Base-by-base conservation (phyloP, 2,888 invertebrate species). In the Hirtodrosophila duncani region DNA sequence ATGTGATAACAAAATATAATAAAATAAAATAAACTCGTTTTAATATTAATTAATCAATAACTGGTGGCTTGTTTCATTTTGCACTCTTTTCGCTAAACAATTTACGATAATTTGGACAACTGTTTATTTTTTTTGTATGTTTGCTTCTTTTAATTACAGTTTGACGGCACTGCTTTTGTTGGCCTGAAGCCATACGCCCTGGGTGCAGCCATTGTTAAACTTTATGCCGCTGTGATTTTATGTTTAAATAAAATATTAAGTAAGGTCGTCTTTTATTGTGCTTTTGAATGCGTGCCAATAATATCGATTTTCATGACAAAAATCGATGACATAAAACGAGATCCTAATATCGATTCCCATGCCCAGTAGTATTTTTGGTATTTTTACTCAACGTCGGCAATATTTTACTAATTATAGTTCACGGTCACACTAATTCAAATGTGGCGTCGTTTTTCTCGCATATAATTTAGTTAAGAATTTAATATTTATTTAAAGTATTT, bases 101-200 rank as follows among this genome's bases (percentile, higher is more conserved):
- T n/a, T n/a, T n/a, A n/a, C n/a, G n/a, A n/a, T n/a, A n/a, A n/a
- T n/a, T n/a, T n/a, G n/a, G n/a, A n/a, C n/a, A n/a, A n/a, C n/a
- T 27, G 24, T 39, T 29, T 21, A 9, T 9, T 36, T 5, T 9
- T 10, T 20, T 7, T 3, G 1, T 17, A 24, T 23, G 4, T 11
- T 30, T 23, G 9, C 38, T 36, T 51, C 23, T 56, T 27, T 53
- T 51, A 38, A 29, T 77, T 82, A 9, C 81, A 84, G 83, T 27
- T 66, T 83, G 50, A 68, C 70, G 38, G 61, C 81, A 9, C 56
- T 81, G 8, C 77, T 83, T 59, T 56, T 70, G 17, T 38, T 82
- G 59, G 65, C 61, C 23, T 80, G 50, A 67, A 29, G 23, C 16
- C n/a, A 14, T 13, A 9, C 2, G 13, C 1, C 10, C 14, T n/a